Percentiles rank a stretch among this genome's conserved stretches.
phyloP scores from a whole-genome alignment of 30 jellyfish, hydroid and myxozoan genomes.

The Aurelia aurita complex sp. Pacific region DNA sequence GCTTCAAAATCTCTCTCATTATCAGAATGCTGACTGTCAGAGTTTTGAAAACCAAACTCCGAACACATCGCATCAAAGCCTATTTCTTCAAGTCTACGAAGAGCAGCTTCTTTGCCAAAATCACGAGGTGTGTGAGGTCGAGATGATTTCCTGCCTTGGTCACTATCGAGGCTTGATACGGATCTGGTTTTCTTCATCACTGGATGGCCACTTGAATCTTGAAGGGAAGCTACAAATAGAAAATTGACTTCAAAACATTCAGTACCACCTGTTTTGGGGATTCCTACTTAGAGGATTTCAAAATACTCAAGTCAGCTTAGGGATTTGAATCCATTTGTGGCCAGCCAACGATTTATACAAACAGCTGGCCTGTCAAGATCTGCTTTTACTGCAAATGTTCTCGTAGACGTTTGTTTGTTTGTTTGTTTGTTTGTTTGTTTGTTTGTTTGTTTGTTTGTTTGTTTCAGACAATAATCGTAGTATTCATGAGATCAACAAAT shows the following conservation, averaged over 20 bases:
- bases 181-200: background rate
- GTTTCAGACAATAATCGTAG: no score
- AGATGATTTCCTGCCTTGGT: conserved; percentile 10
- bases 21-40: background rate
- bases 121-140: conserved; percentile 58
- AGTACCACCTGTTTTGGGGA: no score
- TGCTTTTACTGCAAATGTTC: no score
- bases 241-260: background rate
- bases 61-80: conserved; percentile 66
- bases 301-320: no score
- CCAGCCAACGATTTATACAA: no score
- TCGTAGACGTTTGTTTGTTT: no score
- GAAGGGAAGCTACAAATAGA: conserved; percentile 10
- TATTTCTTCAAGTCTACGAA: conserved; percentile 51
- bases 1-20: background rate
- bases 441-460: no score
- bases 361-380: no score
- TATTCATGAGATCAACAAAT: no score
- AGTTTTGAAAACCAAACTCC: conserved; percentile 34
- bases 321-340: no score
- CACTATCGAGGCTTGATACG: conserved; percentile 10
- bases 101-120: conserved; percentile 67
- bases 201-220: conserved; percentile 8
- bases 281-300: no score
- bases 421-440: no score